phyloP scores from a whole-genome alignment of 92 coral and sea anemone species.

The Pocillopora meandrina region DNA sequence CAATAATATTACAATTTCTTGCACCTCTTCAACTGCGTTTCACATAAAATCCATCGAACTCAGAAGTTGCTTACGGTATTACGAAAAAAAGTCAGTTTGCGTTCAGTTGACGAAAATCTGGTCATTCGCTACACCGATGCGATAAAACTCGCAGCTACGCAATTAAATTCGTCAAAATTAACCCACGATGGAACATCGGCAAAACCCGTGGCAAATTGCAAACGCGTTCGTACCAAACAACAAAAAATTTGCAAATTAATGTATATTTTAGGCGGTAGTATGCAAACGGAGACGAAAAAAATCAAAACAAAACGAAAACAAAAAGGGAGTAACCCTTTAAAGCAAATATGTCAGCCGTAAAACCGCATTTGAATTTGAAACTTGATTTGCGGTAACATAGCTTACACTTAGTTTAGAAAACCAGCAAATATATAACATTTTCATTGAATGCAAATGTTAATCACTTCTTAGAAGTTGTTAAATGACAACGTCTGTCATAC shows the following conservation, averaged over 20 bases:
- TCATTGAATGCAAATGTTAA: conserved; percentile 39
- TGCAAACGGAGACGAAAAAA: background rate
- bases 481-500: background rate
- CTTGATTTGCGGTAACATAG: background rate
- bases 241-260: background rate
- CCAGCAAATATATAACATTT: conserved; percentile 6
- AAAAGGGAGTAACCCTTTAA: background rate
- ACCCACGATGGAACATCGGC: too few species aligned
- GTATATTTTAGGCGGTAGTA: background rate
- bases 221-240: background rate
- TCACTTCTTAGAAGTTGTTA: conserved; percentile 14
- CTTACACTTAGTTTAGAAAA: conserved; percentile 5
- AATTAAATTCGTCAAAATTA: background rate
- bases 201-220: background rate
- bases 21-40: background rate
- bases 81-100: background rate
- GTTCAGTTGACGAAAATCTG: background rate
- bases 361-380: background rate
- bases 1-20: conserved; percentile 1
- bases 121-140: background rate
- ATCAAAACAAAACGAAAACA: background rate
- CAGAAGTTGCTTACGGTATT: background rate
- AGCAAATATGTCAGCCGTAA: background rate
- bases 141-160: background rate
- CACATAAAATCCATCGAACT: background rate